phyloP scores from a whole-genome alignment of 2,113 vertebrate species.

The Anseranas semipalmata region DNA sequence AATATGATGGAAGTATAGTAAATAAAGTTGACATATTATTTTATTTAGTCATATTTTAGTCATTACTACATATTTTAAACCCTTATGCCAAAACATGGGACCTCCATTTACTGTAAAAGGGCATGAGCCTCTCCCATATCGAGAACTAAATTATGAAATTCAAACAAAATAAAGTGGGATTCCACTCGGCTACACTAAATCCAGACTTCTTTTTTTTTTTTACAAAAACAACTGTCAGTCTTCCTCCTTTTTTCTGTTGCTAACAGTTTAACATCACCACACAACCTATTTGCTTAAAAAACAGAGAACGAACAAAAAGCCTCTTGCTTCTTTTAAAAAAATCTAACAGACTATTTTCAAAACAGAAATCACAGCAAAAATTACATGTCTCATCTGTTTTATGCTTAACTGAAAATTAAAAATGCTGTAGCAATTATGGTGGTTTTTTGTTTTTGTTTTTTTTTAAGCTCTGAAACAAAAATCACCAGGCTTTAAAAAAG shows the following conservation, averaged over 20 bases:
- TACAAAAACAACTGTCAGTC: background rate
- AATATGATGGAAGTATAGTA: background rate
- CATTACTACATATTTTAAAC: background rate
- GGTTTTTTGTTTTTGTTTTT: background rate
- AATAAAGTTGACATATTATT: background rate
- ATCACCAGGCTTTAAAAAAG: background rate
- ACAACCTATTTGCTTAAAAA: background rate
- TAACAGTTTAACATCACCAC: background rate
- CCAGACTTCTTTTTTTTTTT: background rate
- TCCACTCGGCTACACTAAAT: background rate
- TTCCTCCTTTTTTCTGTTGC: background rate
- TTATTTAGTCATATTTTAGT: background rate
- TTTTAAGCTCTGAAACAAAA: slow-evolving; percentile 5
- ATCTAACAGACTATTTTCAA: background rate
- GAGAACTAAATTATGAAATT: background rate
- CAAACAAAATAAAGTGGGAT: background rate
- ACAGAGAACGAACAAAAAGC: background rate
- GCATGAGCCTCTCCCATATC: background rate
- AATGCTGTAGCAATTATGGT: background rate
- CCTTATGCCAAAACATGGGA: background rate
- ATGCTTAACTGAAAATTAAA: slow-evolving; percentile 15
- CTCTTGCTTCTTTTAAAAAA: background rate
- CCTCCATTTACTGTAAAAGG: background rate
- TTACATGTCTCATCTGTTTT: background rate
- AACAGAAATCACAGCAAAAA: background rate